Evolutionary conservation across 2,797 vertebrate species (phyloP).

Genomic region (Selene dorsalis): DNA sequence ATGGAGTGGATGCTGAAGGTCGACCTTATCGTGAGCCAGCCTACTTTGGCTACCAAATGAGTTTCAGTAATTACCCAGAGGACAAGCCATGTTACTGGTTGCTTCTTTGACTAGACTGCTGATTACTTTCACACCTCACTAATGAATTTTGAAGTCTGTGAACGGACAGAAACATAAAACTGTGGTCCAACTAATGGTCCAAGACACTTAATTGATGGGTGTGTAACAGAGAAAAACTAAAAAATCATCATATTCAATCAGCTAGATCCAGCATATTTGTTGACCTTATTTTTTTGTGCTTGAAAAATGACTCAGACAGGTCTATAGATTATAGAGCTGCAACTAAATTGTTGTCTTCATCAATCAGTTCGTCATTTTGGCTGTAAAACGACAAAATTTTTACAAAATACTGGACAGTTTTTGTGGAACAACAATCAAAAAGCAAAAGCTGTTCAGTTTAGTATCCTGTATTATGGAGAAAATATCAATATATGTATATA

Average conservation of each 20-base stretch:
- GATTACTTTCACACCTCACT: not conserved
- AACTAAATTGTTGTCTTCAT: too few relatives aligned
- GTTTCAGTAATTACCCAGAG: conserved; percentile 5
- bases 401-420: too few relatives aligned
- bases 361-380: too few relatives aligned
- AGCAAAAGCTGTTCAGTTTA: too few relatives aligned
- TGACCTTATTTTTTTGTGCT: too few relatives aligned
- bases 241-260: too few relatives aligned
- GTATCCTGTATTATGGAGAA: not conserved
- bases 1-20: conserved; percentile 35
- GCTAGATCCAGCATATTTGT: not conserved
- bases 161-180: not conserved
- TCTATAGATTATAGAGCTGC: too few relatives aligned
- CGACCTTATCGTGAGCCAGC: conserved; percentile 28
- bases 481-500: too few relatives aligned
- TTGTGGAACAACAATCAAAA: not conserved
- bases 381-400: too few relatives aligned
- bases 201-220: too few relatives aligned
- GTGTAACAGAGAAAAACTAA: too few relatives aligned
- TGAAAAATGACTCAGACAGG: not conserved
- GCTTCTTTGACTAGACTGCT: not conserved
- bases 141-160: not conserved
- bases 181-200: not conserved
- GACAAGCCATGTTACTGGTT: not conserved
- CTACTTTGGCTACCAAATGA: conserved; percentile 41